Evolutionary conservation across 2,113 vertebrate species (phyloP).

Genomic region (Calonectris borealis): DNA sequence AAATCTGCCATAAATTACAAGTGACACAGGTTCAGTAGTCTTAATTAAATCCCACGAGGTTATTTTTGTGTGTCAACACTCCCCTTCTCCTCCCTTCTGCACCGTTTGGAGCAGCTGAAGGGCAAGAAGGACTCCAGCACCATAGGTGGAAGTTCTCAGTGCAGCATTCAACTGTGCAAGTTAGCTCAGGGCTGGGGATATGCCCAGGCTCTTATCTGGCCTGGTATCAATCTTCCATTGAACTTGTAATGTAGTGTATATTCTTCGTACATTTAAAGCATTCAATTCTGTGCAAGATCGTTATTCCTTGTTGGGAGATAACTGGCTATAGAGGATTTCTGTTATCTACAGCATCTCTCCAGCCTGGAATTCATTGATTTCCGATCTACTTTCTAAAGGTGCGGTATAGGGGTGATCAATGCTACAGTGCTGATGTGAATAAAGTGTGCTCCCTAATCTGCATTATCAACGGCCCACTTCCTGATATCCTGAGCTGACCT

Average conservation of each 20-base stretch:
- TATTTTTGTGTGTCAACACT: constrained; percentile 44
- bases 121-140: constrained; percentile 12
- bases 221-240: background rate
- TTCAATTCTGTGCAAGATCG: background rate
- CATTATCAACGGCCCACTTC: constrained; percentile 35
- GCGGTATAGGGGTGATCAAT: constrained; percentile 49
- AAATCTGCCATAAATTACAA: constrained; percentile 13
- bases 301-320: constrained; percentile 59
- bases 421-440: constrained; percentile 38
- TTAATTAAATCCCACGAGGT: constrained; percentile 42
- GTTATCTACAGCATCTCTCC: constrained; percentile 56
- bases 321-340: constrained; percentile 57
- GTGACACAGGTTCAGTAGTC: constrained; percentile 34
- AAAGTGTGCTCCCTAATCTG: constrained; percentile 44
- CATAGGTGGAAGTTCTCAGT: background rate
- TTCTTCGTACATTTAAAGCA: constrained; percentile 12
- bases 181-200: background rate
- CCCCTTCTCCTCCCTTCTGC: constrained; percentile 35
- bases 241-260: background rate
- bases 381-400: constrained; percentile 20
- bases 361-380: constrained; percentile 59
- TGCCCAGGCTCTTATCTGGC: background rate
- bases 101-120: background rate
- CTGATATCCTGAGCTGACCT: constrained; percentile 61
- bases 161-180: background rate